Evolutionary conservation across 2,888 invertebrate species (phyloP).

Genomic region (Macaria notata): DNA sequence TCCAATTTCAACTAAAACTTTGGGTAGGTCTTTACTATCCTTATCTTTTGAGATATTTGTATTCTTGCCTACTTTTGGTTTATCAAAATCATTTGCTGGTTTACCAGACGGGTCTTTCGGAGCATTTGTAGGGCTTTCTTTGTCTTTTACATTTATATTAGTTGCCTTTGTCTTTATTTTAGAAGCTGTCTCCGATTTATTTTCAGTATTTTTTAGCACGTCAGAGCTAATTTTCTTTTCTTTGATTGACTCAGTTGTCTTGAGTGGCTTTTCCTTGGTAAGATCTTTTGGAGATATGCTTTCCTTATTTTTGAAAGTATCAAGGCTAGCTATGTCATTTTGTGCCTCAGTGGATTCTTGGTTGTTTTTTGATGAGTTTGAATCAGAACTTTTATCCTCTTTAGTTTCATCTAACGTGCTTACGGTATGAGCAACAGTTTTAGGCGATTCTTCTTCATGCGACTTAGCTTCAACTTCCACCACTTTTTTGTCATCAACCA

Average conservation of each 20-base stretch:
- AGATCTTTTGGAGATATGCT: too few relatives aligned
- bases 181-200: too few relatives aligned
- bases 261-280: too few relatives aligned
- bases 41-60: neutral
- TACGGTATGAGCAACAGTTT: constrained; percentile 2
- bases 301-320: too few relatives aligned
- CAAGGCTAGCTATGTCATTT: too few relatives aligned
- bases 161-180: too few relatives aligned
- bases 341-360: too few relatives aligned
- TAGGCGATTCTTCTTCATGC: constrained; percentile 34
- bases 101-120: neutral
- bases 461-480: constrained; percentile 14
- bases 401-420: constrained; percentile 58
- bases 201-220: too few relatives aligned
- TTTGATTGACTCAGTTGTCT: too few relatives aligned
- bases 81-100: neutral
- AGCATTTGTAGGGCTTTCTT: neutral
- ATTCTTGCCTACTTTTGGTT: neutral
- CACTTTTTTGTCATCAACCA: constrained; percentile 30
- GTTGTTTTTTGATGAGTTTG: too few relatives aligned
- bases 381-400: neutral
- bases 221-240: too few relatives aligned
- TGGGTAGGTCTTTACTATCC: neutral
- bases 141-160: neutral
- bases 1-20: constrained; percentile 58